Conservation (phyloP, 1,140 invertebrate species). For the Samia ricini region DNA sequence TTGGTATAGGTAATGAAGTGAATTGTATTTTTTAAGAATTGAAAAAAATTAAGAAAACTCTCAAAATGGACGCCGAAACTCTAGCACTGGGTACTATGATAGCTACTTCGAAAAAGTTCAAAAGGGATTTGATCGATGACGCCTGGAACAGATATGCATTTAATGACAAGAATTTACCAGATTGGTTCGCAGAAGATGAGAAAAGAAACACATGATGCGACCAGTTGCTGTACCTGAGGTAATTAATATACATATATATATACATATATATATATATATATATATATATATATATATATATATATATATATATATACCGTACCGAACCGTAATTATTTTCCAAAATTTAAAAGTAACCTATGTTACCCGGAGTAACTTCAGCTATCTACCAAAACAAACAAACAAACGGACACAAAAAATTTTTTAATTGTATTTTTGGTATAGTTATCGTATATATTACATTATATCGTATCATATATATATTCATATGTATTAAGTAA, state of each 20-base stretch:
- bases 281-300: not conserved
- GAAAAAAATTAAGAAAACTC: slow-evolving; percentile 79
- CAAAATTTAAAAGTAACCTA: too few species aligned
- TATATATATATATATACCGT: too few species aligned
- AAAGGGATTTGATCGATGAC: slow-evolving; percentile 90
- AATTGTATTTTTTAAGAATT: slow-evolving; percentile 43
- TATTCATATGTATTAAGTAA: too few species aligned
- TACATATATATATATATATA: not conserved
- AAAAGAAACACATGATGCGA: slow-evolving; percentile 91
- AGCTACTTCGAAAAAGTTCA: slow-evolving; percentile 90
- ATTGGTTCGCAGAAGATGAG: slow-evolving; percentile 98
- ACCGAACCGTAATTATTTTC: not conserved
- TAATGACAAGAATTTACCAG: slow-evolving; percentile 93
- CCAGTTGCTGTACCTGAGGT: slow-evolving; percentile 88
- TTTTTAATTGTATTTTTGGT: too few species aligned
- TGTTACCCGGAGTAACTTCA: too few species aligned
- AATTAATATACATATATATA: slow-evolving; percentile 14
- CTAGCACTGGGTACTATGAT: slow-evolving; percentile 92
- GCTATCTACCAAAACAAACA: too few species aligned
- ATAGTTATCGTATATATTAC: too few species aligned
- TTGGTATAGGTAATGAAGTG: not conserved
- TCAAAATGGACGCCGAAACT: slow-evolving; percentile 91
- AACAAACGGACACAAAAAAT: too few species aligned
- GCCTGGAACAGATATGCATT: slow-evolving; percentile 95
- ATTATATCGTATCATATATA: too few species aligned